These are phyloP conservation scores for Rhopalosiphum maidis DNA, from an alignment of 1,140 invertebrate genomes.

Conservation along the genomic window DNA sequence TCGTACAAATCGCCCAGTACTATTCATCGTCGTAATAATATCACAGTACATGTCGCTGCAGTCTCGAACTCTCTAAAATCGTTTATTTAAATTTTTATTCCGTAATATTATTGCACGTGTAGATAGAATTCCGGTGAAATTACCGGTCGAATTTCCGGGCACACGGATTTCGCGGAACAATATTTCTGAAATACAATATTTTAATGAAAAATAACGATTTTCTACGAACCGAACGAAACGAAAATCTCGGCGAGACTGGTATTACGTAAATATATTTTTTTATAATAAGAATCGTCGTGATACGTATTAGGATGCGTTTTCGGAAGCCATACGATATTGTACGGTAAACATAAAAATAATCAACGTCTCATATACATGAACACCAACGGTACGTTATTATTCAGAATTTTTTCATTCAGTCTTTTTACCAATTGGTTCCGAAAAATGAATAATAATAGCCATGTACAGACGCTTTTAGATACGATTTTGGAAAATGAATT, in stretches of 20 bases:
- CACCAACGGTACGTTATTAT: background rate
- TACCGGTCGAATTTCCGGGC: background rate
- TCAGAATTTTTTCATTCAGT: background rate
- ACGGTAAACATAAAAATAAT: background rate
- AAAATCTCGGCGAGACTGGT: background rate
- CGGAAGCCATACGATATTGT: background rate
- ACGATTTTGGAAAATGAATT: background rate
- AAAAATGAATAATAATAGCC: background rate
- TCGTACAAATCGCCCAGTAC: background rate
- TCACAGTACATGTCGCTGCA: too few species aligned
- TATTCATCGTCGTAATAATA: background rate
- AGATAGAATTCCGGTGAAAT: background rate
- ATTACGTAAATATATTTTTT: constrained; percentile 8
- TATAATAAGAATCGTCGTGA: background rate
- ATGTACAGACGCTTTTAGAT: background rate
- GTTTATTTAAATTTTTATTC: background rate
- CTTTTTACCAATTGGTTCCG: background rate
- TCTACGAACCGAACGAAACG: background rate
- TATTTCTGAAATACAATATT: constrained; percentile 1
- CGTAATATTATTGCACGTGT: background rate
- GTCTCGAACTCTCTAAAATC: background rate
- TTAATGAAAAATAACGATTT: constrained; percentile 6
- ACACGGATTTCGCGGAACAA: background rate
- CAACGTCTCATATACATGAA: background rate
- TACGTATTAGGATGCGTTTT: background rate